These are phyloP conservation scores for Cephus runcator DNA, from an alignment of 2,888 invertebrate species.

Conservation along the genomic window DNA sequence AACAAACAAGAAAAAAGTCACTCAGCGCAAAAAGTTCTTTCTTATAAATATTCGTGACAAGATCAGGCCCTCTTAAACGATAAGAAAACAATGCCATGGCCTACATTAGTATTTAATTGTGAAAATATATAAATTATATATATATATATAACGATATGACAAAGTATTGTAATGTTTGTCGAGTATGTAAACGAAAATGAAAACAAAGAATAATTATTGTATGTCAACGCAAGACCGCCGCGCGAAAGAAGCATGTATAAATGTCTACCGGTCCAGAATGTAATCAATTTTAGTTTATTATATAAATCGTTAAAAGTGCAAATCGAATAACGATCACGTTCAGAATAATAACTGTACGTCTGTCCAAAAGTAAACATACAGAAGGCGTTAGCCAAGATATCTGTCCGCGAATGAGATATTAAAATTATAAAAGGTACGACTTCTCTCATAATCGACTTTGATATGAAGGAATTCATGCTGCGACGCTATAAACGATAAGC, in stretches of 20 bases:
- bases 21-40: not conserved
- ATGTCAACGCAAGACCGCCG: not conserved
- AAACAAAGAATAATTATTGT: not conserved
- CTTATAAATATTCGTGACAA: not conserved
- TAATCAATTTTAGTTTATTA: not conserved
- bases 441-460: not conserved
- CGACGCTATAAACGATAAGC: not conserved
- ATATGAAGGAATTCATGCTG: not conserved
- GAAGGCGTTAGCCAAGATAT: not conserved
- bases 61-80: conserved; percentile 40
- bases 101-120: conserved; percentile 54
- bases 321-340: not conserved
- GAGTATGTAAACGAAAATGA: conserved; percentile 27
- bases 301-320: conserved; percentile 23
- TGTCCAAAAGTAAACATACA: not conserved
- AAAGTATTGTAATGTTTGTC: conserved; percentile 14
- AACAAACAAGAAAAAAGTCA: not conserved
- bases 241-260: not conserved
- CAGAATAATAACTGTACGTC: not conserved
- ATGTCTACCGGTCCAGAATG: not conserved
- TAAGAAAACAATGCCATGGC: conserved; percentile 53
- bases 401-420: not conserved
- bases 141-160: conserved; percentile 21
- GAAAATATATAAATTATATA: conserved; percentile 24
- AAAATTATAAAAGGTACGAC: not conserved